Evolutionary conservation across 2,888 invertebrate species (phyloP), one percentile per base, ranked within the genome.

Genomic region (Ormyrus nitidulus): DNA sequence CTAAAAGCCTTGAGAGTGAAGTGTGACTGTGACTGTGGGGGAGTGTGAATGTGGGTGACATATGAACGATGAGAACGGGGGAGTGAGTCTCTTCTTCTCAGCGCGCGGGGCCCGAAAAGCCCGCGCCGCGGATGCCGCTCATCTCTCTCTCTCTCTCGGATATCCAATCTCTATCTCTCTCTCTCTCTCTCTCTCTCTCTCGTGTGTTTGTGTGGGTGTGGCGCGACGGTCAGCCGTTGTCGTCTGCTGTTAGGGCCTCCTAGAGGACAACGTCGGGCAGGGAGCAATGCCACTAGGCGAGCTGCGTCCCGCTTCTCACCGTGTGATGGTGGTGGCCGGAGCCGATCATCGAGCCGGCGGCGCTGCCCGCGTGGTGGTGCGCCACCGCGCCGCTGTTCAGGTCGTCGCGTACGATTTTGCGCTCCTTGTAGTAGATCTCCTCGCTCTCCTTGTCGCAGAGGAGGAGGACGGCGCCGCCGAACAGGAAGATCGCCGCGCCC

Each of bases 381-480:
- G 48, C 49, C 34, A 48, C 61, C 11, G 90, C 89, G 7, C 89
- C 86, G 70, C 86, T 92, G 61, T 90, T 87, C 34, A 34, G 34
- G 86, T 93, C 91, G 84, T 93, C 93, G 85, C 93, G 93, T 79
- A 94, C 94, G 86, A 98, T 97, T 93, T 98, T 98, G 90, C 98
- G 95, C 92, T 99, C 98, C 92, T 98, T 98, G 93, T 97, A 98
- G 92, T 98, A 97, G 89, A 99, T 96, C 92, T 99, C 98, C 92
- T 99, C 98, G 87, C 97, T 97, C 92, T 99, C 98, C 92, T 98
- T 99, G 93, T 99, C 99, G 91, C 98, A 98, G 85, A 98, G 94
- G 87, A 99, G 93, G 84, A 99, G 93, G 81, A 99, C 95, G 5
- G 98, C 97, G 77, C 97, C 98, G 65, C 98, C 98, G 91, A 98